Percentiles rank a stretch among this genome's conserved stretches.
Conservation (phyloP, 2,113 vertebrate genomes). For the Falco punctatus region DNA sequence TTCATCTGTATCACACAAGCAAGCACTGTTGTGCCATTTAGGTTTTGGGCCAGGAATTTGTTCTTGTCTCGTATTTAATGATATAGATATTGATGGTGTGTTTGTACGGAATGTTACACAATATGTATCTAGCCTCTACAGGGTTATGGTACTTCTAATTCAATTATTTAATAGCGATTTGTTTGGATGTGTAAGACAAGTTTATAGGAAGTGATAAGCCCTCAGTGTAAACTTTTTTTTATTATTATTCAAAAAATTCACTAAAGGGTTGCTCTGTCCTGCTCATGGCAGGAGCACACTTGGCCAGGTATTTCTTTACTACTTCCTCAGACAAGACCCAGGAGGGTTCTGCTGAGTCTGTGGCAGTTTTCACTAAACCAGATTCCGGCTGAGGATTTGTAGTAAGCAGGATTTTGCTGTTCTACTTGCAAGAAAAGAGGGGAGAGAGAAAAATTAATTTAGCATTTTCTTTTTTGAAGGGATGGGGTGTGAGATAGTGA, state of each 20-base stretch:
- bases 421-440: neutral
- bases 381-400: neutral
- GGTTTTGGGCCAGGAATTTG: neutral
- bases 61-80: neutral
- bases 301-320: neutral
- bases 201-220: neutral
- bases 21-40: accelerated
- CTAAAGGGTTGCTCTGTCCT: neutral
- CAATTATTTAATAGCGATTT: neutral
- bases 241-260: neutral
- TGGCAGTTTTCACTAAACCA: neutral
- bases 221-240: neutral
- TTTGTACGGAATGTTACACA: neutral
- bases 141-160: neutral
- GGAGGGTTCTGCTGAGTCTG: neutral
- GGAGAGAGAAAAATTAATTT: neutral
- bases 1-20: neutral
- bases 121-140: accelerated
- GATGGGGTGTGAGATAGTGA: neutral
- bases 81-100: accelerated
- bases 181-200: neutral
- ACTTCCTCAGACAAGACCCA: neutral
- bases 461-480: neutral
- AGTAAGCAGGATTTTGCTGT: neutral
- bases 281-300: neutral